phyloP scores from a whole-genome alignment of 2,797 vertebrate species.

The Falco biarmicus region DNA sequence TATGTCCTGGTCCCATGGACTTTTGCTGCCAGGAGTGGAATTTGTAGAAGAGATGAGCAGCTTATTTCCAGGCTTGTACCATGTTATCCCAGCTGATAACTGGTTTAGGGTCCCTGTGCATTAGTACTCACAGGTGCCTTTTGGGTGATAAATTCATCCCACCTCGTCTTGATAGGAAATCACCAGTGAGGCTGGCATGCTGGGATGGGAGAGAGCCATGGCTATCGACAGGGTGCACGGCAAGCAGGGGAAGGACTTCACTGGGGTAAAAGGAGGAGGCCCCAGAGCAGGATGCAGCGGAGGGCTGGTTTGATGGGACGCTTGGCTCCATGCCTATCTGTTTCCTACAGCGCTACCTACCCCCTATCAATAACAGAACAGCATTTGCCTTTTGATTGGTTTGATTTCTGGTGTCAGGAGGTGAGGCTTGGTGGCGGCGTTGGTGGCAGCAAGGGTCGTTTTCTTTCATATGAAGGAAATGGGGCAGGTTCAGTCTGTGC shows the following conservation, averaged over 20 bases:
- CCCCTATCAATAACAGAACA: background rate
- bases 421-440: background rate
- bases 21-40: background rate
- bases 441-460: background rate
- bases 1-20: background rate
- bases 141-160: background rate
- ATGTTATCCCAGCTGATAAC: background rate
- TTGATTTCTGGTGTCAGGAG: background rate
- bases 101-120: background rate
- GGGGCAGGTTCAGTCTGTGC: background rate
- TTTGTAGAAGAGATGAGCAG: background rate
- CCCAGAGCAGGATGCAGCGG: background rate
- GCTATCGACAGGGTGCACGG: background rate
- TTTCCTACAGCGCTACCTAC: background rate
- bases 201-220: background rate
- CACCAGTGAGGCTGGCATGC: background rate
- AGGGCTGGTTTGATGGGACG: background rate
- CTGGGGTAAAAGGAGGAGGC: background rate
- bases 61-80: background rate
- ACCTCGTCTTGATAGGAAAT: background rate
- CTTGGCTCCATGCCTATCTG: accelerated
- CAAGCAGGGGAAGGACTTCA: background rate
- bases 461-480: background rate
- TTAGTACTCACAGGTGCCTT: background rate
- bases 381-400: background rate